Conservation (phyloP, 2,797 vertebrate species). For the Coregonus suidteri region DNA sequence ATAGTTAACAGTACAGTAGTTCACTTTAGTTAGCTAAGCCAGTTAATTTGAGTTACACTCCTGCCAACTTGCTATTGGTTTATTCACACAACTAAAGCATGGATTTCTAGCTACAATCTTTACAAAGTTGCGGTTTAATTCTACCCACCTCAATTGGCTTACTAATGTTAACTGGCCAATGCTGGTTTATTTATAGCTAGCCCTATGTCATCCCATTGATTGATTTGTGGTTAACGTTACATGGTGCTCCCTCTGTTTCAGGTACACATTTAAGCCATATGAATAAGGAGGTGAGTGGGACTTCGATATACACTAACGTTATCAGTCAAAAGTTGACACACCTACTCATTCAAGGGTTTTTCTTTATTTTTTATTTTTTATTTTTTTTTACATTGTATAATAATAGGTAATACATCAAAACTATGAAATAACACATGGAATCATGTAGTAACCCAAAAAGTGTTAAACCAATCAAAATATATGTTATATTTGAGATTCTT, state of each 20-base stretch:
- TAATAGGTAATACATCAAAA: too few relatives aligned
- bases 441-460: too few relatives aligned
- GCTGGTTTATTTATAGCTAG: neutral
- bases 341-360: too few relatives aligned
- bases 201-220: neutral
- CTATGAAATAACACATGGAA: too few relatives aligned
- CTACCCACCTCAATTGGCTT: neutral
- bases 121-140: neutral
- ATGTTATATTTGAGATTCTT: too few relatives aligned
- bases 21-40: neutral
- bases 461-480: too few relatives aligned
- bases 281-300: constrained; percentile 52
- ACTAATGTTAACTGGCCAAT: neutral
- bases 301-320: neutral
- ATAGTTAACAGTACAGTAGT: neutral
- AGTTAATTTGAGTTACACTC: neutral
- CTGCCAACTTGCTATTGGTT: neutral
- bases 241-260: neutral
- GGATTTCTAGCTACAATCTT: neutral
- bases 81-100: neutral
- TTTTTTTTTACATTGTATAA: too few relatives aligned
- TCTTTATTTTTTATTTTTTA: too few relatives aligned
- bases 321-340: too few relatives aligned
- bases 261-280: constrained; percentile 16
- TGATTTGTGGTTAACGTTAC: neutral